Evolutionary conservation across 2,797 vertebrate species (phyloP).

Genomic region (Gallinago stenura): DNA sequence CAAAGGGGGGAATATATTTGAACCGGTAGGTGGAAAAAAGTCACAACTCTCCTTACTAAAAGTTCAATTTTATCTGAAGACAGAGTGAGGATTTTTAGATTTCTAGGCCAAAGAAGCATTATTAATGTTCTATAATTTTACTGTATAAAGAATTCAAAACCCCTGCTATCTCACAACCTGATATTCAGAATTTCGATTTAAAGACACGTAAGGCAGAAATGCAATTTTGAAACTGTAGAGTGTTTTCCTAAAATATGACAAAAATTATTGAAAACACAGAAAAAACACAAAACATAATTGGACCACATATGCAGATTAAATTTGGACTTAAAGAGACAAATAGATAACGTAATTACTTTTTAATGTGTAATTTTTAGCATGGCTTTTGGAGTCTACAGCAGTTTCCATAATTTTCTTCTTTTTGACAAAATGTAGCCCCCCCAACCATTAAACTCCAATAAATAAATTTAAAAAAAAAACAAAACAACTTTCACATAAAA

Average conservation of each 20-base stretch:
- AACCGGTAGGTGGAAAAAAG: neutral
- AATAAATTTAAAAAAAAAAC: neutral
- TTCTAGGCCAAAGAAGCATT: neutral
- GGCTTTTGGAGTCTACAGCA: neutral
- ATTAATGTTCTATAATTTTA: neutral
- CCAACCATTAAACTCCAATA: accelerated
- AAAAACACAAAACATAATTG: neutral
- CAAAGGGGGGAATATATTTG: neutral
- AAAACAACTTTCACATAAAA: neutral
- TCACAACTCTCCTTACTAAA: neutral
- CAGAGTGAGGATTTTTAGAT: neutral
- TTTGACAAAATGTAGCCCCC: neutral
- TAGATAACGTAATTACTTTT: neutral
- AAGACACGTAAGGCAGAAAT: neutral
- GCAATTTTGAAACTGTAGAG: neutral
- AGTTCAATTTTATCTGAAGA: neutral
- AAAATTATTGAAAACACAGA: neutral
- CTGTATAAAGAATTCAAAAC: neutral
- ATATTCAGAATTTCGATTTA: neutral
- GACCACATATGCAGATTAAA: neutral
- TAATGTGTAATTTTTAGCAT: neutral
- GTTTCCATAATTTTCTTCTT: neutral
- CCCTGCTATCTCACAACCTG: accelerated
- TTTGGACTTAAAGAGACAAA: neutral
- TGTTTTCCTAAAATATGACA: neutral